Base-by-base conservation (phyloP, 2,113 vertebrate species). In the Corythaeola cristata region DNA sequence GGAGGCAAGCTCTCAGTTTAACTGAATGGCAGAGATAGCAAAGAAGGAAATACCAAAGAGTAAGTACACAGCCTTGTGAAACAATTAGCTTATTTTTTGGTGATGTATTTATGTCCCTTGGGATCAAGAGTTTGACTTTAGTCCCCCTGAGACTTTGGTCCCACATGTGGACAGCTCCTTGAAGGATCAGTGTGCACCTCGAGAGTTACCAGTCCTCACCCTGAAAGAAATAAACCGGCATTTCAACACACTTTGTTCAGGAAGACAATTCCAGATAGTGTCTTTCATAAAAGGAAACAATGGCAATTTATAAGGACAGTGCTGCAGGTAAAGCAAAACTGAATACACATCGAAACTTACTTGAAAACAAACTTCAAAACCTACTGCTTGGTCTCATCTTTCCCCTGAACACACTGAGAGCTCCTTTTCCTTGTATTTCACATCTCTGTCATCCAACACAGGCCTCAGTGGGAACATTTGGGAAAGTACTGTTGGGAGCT, bases 281-380 rank as follows among this genome's bases (percentile, higher is more conserved):
- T 72, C 82, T 91, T 62, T 66, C n/a, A 26, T 47, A 24, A 83
- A 88, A 88, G 33, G 69, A 94, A 95, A 53, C 44, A 86, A 72
- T 91, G 89, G 75, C 84, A 88, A 33, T 91, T 76, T 96, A 59
- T 87, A 91, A 74, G 27, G 49, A 72, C 39, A 53, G 71, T 91
- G 59, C 50, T 96, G 49, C 66, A 85, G 67, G 50, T 41, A 50
- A 91, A 80, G 32, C 47, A 64, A 87, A 82, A 73, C 8, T 1
- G 1, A 96, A 84, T 72, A 72, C 28, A 88, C 85, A 62, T 73
- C 4, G 59, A 90, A 94, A 91, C 71, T 56, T 88, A 64, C 47
- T 73, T 69, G 83, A 50, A 95, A 92, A 67, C 45, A 92, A 68
- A 39, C 45, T 84, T 72, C 28, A 88, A 33, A 83, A 86, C 23